Evolutionary conservation across 2,113 vertebrate genomes (phyloP).

Genomic region (Eurypyga helias): DNA sequence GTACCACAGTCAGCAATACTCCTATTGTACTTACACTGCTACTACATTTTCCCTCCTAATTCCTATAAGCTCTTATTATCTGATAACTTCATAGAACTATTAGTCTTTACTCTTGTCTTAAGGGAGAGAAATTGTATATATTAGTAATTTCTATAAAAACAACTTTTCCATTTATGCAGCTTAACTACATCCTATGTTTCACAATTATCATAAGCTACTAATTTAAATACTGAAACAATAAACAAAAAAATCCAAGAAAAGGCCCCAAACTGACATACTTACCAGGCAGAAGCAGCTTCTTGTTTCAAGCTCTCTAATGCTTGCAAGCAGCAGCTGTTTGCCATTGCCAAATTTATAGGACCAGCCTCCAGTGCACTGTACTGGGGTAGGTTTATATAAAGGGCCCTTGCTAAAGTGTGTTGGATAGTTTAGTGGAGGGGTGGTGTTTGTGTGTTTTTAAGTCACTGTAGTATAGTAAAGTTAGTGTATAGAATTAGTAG

Average conservation of each 20-base stretch:
- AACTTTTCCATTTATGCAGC: rapidly evolving
- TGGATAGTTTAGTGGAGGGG: neutral
- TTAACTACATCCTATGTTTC: rapidly evolving
- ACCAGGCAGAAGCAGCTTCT: neutral
- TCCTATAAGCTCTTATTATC: neutral
- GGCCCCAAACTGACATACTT: neutral
- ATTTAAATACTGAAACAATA: neutral
- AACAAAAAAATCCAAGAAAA: rapidly evolving
- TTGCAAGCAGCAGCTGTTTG: neutral
- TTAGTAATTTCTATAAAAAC: neutral
- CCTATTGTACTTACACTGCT: neutral
- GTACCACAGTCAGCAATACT: neutral
- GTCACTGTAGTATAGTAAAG: rapidly evolving
- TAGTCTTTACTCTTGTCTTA: neutral
- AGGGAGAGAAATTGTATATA: rapidly evolving
- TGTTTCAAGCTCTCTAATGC: neutral
- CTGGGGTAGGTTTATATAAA: slow-evolving; percentile 20
- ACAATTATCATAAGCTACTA: rapidly evolving
- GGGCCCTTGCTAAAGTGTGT: neutral
- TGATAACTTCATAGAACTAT: neutral
- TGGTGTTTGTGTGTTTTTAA: rapidly evolving
- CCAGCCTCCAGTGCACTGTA: neutral
- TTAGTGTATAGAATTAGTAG: rapidly evolving
- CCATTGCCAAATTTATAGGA: slow-evolving; percentile 32
- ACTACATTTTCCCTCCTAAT: neutral